A percentile compares a stretch with the other conserved stretches of the same genome.
Evolutionary conservation across 2,888 invertebrate genomes (phyloP).

Genomic region (Zaprionus lineosus): DNA sequence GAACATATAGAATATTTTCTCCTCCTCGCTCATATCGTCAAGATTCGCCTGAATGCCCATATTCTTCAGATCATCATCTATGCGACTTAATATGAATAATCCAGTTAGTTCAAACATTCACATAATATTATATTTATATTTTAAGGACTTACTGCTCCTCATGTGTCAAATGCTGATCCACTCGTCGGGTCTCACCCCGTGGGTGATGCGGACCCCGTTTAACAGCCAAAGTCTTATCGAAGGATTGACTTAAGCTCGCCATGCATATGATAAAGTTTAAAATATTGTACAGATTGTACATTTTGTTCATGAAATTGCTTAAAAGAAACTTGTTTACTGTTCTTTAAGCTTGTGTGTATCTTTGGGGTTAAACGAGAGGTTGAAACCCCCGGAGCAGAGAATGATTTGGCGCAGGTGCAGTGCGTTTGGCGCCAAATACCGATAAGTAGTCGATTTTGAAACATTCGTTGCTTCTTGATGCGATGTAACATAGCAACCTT

Average conservation of each 20-base stretch:
- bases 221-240: conserved; percentile 60
- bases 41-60: conserved; percentile 85
- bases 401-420: background rate
- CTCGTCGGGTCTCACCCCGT: conserved; percentile 85
- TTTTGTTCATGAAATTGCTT: conserved; percentile 50
- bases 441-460: too few species aligned
- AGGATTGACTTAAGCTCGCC: conserved; percentile 72
- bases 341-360: conserved; percentile 8
- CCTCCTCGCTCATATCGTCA: conserved; percentile 92
- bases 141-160: conserved; percentile 87
- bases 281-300: conserved; percentile 77
- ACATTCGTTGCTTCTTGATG: background rate
- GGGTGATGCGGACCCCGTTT: conserved; percentile 88
- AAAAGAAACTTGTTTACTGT: conserved; percentile 27
- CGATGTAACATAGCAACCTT: conserved; percentile 47
- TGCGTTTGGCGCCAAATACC: too few species aligned
- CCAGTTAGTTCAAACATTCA: background rate
- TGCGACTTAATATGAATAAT: conserved; percentile 85
- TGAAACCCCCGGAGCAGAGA: background rate
- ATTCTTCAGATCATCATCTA: conserved; percentile 89
- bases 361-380: conserved; percentile 16
- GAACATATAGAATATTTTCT: conserved; percentile 84
- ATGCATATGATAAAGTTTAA: conserved; percentile 78
- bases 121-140: too few species aligned
- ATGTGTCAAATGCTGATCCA: conserved; percentile 88